Percentiles rank a stretch among this genome's conserved stretches.
Conservation (phyloP, 2,797 vertebrate species). For the Alca torda region DNA sequence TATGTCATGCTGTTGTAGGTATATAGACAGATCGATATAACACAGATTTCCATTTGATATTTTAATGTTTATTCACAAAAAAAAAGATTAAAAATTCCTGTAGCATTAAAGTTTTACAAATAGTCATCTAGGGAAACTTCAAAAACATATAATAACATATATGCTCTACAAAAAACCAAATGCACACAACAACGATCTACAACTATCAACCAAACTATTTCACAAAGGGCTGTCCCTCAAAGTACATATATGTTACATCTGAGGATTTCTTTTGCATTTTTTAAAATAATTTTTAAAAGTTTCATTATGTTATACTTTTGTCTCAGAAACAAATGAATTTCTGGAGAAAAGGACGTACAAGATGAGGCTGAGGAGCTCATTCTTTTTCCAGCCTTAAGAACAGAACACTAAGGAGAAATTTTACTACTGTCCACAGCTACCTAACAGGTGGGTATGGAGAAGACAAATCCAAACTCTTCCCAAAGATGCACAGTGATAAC, state of each 20-base stretch:
- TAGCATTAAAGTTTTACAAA: neutral
- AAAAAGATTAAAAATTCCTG: neutral
- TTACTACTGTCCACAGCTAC: neutral
- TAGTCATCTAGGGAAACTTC: neutral
- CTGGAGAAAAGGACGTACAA: neutral
- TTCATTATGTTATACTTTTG: neutral
- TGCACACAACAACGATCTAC: accelerated
- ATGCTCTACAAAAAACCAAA: neutral
- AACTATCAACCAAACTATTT: neutral
- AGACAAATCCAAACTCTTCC: neutral
- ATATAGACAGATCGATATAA: neutral
- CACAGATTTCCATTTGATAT: neutral
- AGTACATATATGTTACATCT: neutral
- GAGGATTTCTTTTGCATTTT: neutral
- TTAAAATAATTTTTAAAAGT: neutral
- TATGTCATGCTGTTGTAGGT: neutral
- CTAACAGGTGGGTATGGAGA: neutral
- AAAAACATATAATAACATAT: neutral
- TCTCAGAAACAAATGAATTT: neutral
- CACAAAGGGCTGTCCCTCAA: neutral
- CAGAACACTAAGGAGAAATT: neutral
- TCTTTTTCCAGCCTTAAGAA: neutral
- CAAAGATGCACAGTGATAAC: neutral
- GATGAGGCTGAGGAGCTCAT: neutral
- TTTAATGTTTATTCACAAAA: neutral